phyloP scores from a whole-genome alignment of 2,888 invertebrate species.

The Chelonus formosanus region DNA sequence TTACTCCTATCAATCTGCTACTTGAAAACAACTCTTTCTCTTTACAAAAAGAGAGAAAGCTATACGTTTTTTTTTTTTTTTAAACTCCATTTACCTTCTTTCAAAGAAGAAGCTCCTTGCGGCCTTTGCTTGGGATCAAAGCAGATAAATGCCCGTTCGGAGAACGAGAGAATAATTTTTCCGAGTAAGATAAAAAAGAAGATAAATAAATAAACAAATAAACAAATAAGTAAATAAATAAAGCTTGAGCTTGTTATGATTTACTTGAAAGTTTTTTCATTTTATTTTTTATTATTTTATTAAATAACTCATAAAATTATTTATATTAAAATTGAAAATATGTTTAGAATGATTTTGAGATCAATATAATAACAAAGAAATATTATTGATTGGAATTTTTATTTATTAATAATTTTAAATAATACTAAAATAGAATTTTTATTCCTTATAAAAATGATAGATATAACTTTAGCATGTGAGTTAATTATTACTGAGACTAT shows the following conservation, averaged over 20 bases:
- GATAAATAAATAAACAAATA: conserved; percentile 3
- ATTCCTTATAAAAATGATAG: too few relatives aligned
- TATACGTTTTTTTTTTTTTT: conserved; percentile 15
- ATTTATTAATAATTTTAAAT: not conserved
- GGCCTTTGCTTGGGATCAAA: conserved; percentile 22
- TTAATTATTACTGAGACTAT: not conserved
- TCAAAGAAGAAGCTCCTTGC: conserved; percentile 30
- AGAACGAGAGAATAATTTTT: conserved; percentile 29
- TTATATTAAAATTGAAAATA: not conserved
- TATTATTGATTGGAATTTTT: not conserved
- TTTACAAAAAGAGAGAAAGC: not conserved
- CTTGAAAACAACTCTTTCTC: too few relatives aligned
- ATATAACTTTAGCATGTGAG: too few relatives aligned
- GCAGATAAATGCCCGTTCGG: conserved; percentile 21
- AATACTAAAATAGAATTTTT: too few relatives aligned
- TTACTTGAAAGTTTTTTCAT: not conserved
- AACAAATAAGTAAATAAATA: not conserved
- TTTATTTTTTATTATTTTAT: not conserved
- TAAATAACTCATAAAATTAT: conserved; percentile 11
- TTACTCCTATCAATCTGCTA: conserved; percentile 38
- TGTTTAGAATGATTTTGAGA: not conserved
- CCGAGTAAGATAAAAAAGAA: conserved; percentile 15
- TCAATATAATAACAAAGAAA: too few relatives aligned
- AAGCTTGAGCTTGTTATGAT: not conserved
- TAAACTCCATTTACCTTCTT: conserved; percentile 32